Evolutionary conservation across 2,113 vertebrate species (phyloP).

Genomic region (Geococcyx californianus): DNA sequence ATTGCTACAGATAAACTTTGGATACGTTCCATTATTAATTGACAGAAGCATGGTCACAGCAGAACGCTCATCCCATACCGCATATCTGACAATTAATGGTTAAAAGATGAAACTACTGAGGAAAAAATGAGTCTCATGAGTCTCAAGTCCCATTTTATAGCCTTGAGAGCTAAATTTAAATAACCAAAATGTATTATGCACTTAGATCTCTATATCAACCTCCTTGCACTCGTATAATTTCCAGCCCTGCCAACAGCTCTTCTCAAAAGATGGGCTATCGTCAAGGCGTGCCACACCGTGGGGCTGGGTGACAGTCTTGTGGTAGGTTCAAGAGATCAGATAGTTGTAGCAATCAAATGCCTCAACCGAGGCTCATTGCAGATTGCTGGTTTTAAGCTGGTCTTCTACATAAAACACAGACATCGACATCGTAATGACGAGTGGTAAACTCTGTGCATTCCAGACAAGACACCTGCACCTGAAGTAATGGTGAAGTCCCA

Average conservation of each 20-base stretch:
- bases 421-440: background rate
- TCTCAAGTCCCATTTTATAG: constrained; percentile 29
- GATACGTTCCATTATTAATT: constrained; percentile 71
- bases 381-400: background rate
- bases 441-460: rapidly evolving
- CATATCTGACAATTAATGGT: constrained; percentile 57
- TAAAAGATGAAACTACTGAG: constrained; percentile 59
- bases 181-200: constrained; percentile 33
- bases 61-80: constrained; percentile 28
- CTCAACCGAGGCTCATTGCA: background rate
- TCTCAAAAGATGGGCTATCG: background rate
- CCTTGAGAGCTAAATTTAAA: constrained; percentile 56
- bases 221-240: background rate
- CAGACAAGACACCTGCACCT: background rate
- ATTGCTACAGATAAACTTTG: constrained; percentile 73
- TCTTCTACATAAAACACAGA: background rate
- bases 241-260: background rate
- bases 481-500: background rate
- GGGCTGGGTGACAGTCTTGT: background rate
- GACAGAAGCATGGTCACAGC: constrained; percentile 59
- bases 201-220: background rate
- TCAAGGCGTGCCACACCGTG: background rate
- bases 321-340: constrained; percentile 30
- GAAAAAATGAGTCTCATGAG: constrained; percentile 36
- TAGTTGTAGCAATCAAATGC: background rate